Evolutionary conservation across 2,888 invertebrate species (phyloP).

Genomic region (Vesta saturnalis): DNA sequence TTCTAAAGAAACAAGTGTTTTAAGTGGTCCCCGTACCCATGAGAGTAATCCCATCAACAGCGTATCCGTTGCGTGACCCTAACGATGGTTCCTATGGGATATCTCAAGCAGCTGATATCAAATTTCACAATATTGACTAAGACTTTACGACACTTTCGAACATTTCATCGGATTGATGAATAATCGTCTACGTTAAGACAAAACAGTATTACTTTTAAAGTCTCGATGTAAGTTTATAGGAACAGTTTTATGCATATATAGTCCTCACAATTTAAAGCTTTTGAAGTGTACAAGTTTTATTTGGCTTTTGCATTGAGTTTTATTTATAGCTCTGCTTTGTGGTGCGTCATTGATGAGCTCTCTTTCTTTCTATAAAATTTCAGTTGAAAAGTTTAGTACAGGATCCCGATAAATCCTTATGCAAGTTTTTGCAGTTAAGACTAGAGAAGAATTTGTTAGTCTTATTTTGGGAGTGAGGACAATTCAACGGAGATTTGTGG

Average conservation of each 20-base stretch:
- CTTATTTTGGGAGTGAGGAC: conserved; percentile 43
- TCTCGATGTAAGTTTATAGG: neutral
- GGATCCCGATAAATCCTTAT: conserved; percentile 16
- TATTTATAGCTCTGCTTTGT: too few species aligned
- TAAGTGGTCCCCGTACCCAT: conserved; percentile 34
- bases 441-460: conserved; percentile 8
- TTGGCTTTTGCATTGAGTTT: too few species aligned
- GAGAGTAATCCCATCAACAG: conserved; percentile 38
- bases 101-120: conserved; percentile 42
- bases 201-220: too few species aligned
- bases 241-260: too few species aligned
- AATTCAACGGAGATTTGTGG: conserved; percentile 59
- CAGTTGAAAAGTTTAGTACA: conserved; percentile 9
- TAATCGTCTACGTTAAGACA: conserved; percentile 31
- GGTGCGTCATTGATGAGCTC: too few species aligned
- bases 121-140: conserved; percentile 40
- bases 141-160: conserved; percentile 37
- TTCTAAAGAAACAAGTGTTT: conserved; percentile 27
- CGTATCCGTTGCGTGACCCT: conserved; percentile 42
- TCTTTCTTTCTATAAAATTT: neutral
- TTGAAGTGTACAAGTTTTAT: too few species aligned
- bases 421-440: conserved; percentile 29
- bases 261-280: too few species aligned
- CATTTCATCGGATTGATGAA: conserved; percentile 44
- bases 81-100: conserved; percentile 40